Base-by-base conservation (phyloP, 2,888 invertebrate genomes). In the Xanthostigma xanthostigma region DNA sequence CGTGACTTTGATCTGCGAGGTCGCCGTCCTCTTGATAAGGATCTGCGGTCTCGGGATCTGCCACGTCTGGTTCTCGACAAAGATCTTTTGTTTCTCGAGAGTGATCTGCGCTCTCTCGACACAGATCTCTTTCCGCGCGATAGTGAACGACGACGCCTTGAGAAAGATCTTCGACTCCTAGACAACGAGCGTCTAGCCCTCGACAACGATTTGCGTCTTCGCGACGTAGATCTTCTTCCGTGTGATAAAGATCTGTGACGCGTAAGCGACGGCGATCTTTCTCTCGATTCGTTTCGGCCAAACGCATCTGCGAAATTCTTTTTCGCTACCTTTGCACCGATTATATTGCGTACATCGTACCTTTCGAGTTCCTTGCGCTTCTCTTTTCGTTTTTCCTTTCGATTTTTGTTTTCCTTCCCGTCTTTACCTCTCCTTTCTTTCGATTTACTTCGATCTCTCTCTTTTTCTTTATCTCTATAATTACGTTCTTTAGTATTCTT, bases 331-430 rank as follows among this genome's bases (percentile, higher is more conserved):
- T 79, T 79, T 53, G 82, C 82, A 6, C 81, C 75, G 9, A 90
- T 81, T 37, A 90, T 69, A 52, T 82, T 80, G 39, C 90, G 73
- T 9, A 90, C 89, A 68, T 89, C 83, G 63, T 91, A 91, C 3
- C 90, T 74, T 58, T 84, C 84, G 45, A 91, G 67, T 59, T 90
- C 89, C 59, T 85, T 82, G 12, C 87, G 73, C 59, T 81, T 85
- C 48, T 76, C 74, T 53, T 72, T 27, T 6, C 27, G 27, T 27
- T 27, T 72, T 55, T 70, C 73, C 50, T 68, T 69, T 53, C 57
- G 54, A 0, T 58, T 53, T 50, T 62, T 56, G 45, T 55, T 57
- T 8, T 52, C 54, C 51, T 63, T 54, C 64, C 62, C 42, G 57
- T 62, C 39, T 54, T 55, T 42, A 51, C 55, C 60, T 51, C 59